Evolutionary conservation across 2,797 vertebrate species (phyloP).

Genomic region (Anolis apletophallus): DNA sequence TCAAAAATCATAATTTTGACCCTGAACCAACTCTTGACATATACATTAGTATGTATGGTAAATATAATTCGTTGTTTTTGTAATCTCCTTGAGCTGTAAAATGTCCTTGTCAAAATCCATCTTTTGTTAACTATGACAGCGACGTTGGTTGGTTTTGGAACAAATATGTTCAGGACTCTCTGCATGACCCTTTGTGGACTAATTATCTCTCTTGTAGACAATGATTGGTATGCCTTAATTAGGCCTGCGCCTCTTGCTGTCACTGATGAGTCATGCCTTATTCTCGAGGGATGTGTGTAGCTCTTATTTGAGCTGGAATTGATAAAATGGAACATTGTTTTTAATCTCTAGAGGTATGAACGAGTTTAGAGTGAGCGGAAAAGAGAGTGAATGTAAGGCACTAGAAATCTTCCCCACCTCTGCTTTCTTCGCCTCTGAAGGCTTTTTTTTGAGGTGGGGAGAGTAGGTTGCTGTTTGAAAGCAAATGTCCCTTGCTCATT

Average conservation of each 20-base stretch:
- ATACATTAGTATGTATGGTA: neutral
- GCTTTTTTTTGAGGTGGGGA: conserved; percentile 61
- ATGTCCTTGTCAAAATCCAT: conserved; percentile 31
- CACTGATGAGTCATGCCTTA: conserved; percentile 65
- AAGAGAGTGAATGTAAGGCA: conserved; percentile 71
- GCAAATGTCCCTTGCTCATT: conserved; percentile 62
- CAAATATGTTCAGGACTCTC: conserved; percentile 33
- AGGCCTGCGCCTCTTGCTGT: conserved; percentile 65
- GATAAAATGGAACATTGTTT: conserved; percentile 71
- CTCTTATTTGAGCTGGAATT: conserved; percentile 70
- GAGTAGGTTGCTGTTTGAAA: conserved; percentile 61
- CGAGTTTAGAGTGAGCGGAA: conserved; percentile 73
- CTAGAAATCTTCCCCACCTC: conserved; percentile 70
- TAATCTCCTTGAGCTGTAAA: neutral
- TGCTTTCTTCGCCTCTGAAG: conserved; percentile 64
- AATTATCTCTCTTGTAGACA: conserved; percentile 65
- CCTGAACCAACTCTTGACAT: no score
- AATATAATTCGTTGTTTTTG: neutral
- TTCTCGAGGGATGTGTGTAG: conserved; percentile 62
- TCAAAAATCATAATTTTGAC: no score
- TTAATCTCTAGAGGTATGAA: conserved; percentile 70
- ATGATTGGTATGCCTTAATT: conserved; percentile 70
- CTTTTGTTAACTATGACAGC: conserved; percentile 32
- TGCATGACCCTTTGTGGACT: conserved; percentile 54
- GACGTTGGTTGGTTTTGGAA: conserved; percentile 48